phyloP scores from a whole-genome alignment of 2,888 invertebrate genomes.

The Fissipunctia ypsillon region DNA sequence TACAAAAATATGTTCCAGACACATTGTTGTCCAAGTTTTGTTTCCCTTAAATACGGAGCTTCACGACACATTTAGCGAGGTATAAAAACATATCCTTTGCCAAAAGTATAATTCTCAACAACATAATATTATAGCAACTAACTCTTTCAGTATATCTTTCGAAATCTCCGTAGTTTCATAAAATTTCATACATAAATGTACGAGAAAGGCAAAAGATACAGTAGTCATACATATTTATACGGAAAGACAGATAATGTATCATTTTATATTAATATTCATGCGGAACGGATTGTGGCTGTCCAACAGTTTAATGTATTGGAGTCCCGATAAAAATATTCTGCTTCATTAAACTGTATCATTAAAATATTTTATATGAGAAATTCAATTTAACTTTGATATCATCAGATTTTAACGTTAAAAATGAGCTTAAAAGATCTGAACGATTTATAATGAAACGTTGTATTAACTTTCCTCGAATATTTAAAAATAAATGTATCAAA shows the following conservation, averaged over 20 bases:
- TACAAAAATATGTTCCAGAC: background rate
- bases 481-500: background rate
- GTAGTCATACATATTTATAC: slow-evolving; percentile 67
- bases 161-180: slow-evolving; percentile 28
- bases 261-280: slow-evolving; percentile 80
- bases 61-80: background rate
- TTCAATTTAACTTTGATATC: slow-evolving; percentile 24
- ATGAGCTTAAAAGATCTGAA: background rate
- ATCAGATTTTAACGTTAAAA: background rate
- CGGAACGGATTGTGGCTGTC: slow-evolving; percentile 73
- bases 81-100: slow-evolving; percentile 15
- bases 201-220: slow-evolving; percentile 41
- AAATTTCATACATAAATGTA: slow-evolving; percentile 54
- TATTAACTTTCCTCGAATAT: background rate
- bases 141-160: slow-evolving; percentile 24
- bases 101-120: slow-evolving; percentile 17
- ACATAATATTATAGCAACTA: slow-evolving; percentile 22
- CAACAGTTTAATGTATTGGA: slow-evolving; percentile 71
- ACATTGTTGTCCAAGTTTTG: background rate
- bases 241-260: slow-evolving; percentile 75
- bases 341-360: slow-evolving; percentile 64
- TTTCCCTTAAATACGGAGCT: background rate
- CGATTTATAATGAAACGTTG: background rate
- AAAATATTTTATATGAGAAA: slow-evolving; percentile 25
- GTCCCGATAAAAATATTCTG: slow-evolving; percentile 62